Evolutionary conservation across 2,113 vertebrate genomes (phyloP), one percentile per base, ranked within the genome.

Genomic region (Cephalopterus ornatus): DNA sequence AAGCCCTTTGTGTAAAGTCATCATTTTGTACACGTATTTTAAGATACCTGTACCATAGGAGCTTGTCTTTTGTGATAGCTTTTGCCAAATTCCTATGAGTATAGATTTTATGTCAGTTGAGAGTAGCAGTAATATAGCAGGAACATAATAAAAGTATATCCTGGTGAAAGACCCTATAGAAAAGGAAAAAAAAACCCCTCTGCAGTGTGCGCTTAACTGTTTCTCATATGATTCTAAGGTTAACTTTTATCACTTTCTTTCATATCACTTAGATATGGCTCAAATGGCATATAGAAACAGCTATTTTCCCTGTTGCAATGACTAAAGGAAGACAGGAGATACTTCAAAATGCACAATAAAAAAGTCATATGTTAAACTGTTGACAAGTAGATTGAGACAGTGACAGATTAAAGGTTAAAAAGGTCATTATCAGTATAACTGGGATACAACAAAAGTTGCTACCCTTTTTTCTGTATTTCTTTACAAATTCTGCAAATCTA

Each of bases 51-150:
- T 89, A 42, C 37, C 66, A 88, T 17, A 73, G 62, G 79, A 96
- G 91, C 81, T 87, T 93, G 77, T 76, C 37, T 94, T 88, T 94
- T 58, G 74, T 89, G 35, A 71, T 8, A 90, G 9, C 49, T 50
- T 75, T 97, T 89, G 70, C 80, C 80, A 74, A 62, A 63, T 94
- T 97, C 59, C 83, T 95, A 3, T 77, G 35, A 42, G 17, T 93
- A 97, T 93, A 83, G 97, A 97, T 98, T 97, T 97, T 96, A 77
- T 95, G 92, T 94, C 95, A 96, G 93, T 63, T 86, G 39, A 91
- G 88, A 94, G 65, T 8, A 96, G 44, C 56, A 94, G 30, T 83
- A 91, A 85, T 88, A 73, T 28, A 92, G 26, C 46, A 89, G 42
- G 26, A 63, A 10, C 30, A 21, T 93, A 97, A 94, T 77, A 95